Percentiles rank a stretch among this genome's conserved stretches.
phyloP scores from a whole-genome alignment of 2,113 vertebrate species.

The Trematocara macrostoma region DNA sequence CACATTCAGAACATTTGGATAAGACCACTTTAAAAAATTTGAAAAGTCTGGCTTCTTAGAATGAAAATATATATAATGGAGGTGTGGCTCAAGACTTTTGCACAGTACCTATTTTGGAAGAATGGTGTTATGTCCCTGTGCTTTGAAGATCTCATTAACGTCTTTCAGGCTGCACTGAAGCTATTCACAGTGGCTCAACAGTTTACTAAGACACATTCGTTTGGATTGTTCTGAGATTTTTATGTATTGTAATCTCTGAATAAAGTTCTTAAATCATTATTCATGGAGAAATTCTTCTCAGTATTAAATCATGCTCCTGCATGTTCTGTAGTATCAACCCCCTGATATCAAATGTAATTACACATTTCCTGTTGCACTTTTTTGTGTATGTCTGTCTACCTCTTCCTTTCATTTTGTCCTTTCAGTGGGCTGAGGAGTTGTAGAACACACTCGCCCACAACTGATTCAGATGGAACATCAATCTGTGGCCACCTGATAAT shows the following conservation, averaged over 20 bases:
- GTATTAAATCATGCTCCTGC: not conserved
- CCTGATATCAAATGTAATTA: not conserved
- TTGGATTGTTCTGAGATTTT: not conserved
- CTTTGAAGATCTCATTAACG: not conserved
- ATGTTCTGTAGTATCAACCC: not conserved
- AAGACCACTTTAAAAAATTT: not conserved
- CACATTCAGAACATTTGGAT: not conserved
- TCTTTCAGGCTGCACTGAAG: not conserved
- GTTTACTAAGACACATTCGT: not conserved
- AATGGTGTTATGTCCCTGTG: not conserved
- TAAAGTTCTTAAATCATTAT: not conserved
- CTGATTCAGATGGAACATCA: not conserved
- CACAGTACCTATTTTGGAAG: not conserved
- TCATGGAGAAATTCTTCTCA: not conserved
- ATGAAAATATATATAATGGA: not conserved
- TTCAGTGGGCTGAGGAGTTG: not conserved
- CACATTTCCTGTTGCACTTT: not conserved
- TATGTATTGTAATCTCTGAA: not conserved
- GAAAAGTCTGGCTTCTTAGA: not conserved
- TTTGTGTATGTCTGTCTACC: not conserved
- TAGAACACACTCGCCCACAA: not conserved
- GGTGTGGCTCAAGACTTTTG: not conserved
- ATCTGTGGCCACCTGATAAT: not conserved
- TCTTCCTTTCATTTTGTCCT: not conserved
- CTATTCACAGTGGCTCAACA: not conserved